Base-by-base conservation (phyloP, 2,797 vertebrate genomes). In the Gymnopithys bicolor region DNA sequence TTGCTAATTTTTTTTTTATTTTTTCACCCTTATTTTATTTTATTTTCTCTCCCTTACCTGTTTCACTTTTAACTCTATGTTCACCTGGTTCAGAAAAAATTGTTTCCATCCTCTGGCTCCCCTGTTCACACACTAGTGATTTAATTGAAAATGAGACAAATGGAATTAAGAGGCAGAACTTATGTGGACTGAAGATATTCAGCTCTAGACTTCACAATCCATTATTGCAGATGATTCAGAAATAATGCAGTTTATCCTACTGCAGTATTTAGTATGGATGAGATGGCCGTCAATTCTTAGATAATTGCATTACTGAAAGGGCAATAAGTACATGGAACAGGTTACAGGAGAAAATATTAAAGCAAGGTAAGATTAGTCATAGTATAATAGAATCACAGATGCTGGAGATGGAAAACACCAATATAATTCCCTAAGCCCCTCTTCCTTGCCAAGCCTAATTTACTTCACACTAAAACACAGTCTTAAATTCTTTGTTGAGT, bases 241-340 rank as follows among this genome's bases (percentile, higher is more conserved):
- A 95, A 87, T 88, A 95, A 91, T 39, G 45, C 49, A 30, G 82
- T 94, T 94, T 95, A 76, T 93, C 35, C 62, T 52, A 33, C 53
- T 86, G 33, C 62, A 89, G 17, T 75, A 43, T 52, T 92, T 62
- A 83, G 21, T 32, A 68, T 71, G 59, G 75, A 89, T 2, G 15
- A 84, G 37, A 67, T 53, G 80, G 28, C 16, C 87, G 92, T 91
- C 1, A 35, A 43, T 73, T 88, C 87, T 63, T 69, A 88, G 39
- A 71, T 76, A 93, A 95, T 24, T 79, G 19, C 35, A 77, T 93
- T 93, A 84, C 39, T 90, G 84, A 86, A 81, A 95, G 82, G 73
- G 48, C 66, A 94, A 8, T 67, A 81, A 78, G 39, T 71, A 71
- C 59, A 46, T 53, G 63, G 67, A 92, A 76, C 35, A 92, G 73